A percentile compares a stretch with the other conserved stretches of the same genome.
Conservation (phyloP, 2,797 vertebrate species). For the Pangasius djambal region DNA sequence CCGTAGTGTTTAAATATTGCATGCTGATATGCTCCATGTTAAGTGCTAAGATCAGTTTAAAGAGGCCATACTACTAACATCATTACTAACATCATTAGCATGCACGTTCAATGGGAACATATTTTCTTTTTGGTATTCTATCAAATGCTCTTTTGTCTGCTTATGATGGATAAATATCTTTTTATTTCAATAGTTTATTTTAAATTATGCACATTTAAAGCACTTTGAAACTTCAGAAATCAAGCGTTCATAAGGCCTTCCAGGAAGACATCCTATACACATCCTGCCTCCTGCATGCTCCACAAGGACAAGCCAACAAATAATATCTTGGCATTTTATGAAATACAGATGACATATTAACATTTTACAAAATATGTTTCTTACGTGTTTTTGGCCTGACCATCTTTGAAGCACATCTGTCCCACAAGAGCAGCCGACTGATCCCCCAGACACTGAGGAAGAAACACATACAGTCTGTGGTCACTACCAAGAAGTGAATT, state of each 20-base stretch:
- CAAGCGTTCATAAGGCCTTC: neutral
- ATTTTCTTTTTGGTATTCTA: neutral
- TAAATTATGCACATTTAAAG: neutral
- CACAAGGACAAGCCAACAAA: neutral
- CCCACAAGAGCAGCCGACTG: slow-evolving; percentile 96
- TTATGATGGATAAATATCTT: neutral
- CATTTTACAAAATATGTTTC: slow-evolving; percentile 54
- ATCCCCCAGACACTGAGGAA: slow-evolving; percentile 90
- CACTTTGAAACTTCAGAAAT: neutral
- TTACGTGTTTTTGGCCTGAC: slow-evolving; percentile 97
- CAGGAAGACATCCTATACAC: neutral
- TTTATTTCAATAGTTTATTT: neutral
- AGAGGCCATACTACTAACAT: neutral
- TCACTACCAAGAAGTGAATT: neutral
- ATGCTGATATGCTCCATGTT: neutral
- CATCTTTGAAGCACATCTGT: slow-evolving; percentile 96
- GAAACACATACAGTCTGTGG: neutral
- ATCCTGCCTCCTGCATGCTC: neutral
- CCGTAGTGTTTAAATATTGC: neutral
- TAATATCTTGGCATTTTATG: neutral
- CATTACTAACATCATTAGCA: neutral
- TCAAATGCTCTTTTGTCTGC: neutral
- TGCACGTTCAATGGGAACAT: neutral
- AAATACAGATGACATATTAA: neutral
- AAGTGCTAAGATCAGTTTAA: neutral